Conservation (phyloP, 2,888 invertebrate species). For the Desoria tigrina region DNA sequence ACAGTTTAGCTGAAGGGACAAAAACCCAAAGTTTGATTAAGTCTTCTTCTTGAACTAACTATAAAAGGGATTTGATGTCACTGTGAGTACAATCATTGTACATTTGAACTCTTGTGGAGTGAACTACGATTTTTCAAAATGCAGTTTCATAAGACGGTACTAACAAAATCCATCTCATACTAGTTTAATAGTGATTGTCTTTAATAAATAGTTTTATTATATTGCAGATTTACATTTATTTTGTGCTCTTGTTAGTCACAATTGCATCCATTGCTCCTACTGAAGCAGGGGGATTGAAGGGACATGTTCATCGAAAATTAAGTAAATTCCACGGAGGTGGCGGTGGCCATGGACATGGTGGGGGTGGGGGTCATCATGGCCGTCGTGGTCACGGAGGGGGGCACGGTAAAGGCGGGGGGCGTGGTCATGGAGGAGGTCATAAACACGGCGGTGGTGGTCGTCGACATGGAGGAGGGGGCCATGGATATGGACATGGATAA, state of each 20-base stretch:
- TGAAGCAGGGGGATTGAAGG: slow-evolving; percentile 8
- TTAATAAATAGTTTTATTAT: neutral
- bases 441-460: neutral
- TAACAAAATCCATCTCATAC: neutral
- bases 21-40: too few species aligned
- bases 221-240: slow-evolving; percentile 8
- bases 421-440: slow-evolving; percentile 1
- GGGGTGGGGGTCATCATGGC: slow-evolving; percentile 2
- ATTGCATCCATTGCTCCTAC: slow-evolving; percentile 1
- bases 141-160: neutral
- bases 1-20: too few species aligned
- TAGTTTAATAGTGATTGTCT: neutral
- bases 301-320: neutral
- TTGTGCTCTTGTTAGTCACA: neutral
- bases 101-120: too few species aligned
- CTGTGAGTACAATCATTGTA: too few species aligned
- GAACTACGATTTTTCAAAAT: neutral
- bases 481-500: too few species aligned
- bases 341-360: slow-evolving; percentile 5
- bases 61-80: too few species aligned
- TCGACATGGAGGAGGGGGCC: too few species aligned
- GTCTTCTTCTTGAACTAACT: too few species aligned
- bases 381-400: neutral
- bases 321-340: neutral
- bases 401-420: neutral